Evolutionary conservation across 1,140 invertebrate species (phyloP).

Genomic region (Ostrea denselamellosa): DNA sequence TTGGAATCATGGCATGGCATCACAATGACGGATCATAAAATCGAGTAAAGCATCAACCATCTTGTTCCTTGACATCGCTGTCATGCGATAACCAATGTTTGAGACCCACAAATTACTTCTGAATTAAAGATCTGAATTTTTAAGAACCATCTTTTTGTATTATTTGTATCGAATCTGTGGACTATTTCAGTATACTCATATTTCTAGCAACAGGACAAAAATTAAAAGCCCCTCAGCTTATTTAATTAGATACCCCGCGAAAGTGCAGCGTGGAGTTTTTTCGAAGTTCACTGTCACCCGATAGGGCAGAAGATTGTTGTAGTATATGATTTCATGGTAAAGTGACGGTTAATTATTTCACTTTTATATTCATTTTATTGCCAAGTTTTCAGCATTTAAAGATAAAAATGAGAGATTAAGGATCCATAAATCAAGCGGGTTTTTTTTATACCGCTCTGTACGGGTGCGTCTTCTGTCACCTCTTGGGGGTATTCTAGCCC

Average conservation of each 20-base stretch:
- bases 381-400: slow-evolving; percentile 38
- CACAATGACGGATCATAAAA: neutral
- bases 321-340: slow-evolving; percentile 36
- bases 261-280: neutral
- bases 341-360: slow-evolving; percentile 39
- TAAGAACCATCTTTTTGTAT: slow-evolving; percentile 15
- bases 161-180: slow-evolving; percentile 15
- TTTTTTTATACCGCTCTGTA: neutral
- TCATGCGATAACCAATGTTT: neutral
- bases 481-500: neutral
- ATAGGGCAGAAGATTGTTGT: slow-evolving; percentile 9
- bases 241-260: neutral
- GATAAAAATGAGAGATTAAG: slow-evolving; percentile 37
- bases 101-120: slow-evolving; percentile 10
- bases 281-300: neutral
- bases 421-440: slow-evolving; percentile 7
- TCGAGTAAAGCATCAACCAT: neutral
- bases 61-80: neutral
- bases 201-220: slow-evolving; percentile 22
- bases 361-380: slow-evolving; percentile 35
- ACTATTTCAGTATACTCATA: neutral
- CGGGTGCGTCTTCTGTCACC: neutral
- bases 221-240: slow-evolving; percentile 16
- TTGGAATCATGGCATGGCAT: too few species aligned
- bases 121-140: slow-evolving; percentile 15